Evolutionary conservation across 2,113 vertebrate species (phyloP).

Genomic region (Sapayoa aenigma): DNA sequence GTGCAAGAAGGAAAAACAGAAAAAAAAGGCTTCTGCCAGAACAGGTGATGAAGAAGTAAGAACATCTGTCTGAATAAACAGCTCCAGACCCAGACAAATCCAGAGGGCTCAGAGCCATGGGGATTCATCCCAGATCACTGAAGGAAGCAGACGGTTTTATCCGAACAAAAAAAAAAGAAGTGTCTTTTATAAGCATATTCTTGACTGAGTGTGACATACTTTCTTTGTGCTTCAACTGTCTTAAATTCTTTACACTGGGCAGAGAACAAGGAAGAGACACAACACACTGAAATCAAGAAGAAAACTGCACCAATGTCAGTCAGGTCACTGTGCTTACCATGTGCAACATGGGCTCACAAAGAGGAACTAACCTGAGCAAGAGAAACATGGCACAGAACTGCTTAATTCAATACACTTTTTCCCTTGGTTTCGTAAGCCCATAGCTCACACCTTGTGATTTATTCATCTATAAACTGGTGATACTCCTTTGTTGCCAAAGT

Average conservation of each 20-base stretch:
- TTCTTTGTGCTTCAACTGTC: not conserved
- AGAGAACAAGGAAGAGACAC: not conserved
- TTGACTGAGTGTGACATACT: not conserved
- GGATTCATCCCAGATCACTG: not conserved
- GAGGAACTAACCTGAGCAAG: not conserved
- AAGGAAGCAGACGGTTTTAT: not conserved
- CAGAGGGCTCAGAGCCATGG: not conserved
- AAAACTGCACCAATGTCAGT: not conserved
- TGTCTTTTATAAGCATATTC: not conserved
- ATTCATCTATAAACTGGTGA: not conserved
- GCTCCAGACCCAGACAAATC: constrained; percentile 11
- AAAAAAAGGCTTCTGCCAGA: constrained; percentile 6
- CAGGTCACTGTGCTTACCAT: not conserved
- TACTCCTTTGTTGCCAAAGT: not conserved
- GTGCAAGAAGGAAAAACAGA: not conserved
- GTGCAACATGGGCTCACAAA: not conserved
- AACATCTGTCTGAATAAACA: constrained; percentile 38
- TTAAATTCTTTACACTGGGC: not conserved
- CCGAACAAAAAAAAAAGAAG: not conserved
- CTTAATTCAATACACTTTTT: not conserved
- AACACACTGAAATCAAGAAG: not conserved
- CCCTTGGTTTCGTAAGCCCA: not conserved
- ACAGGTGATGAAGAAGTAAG: constrained; percentile 51
- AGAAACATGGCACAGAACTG: not conserved
- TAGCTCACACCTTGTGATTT: not conserved